Base-by-base conservation (phyloP, 2,888 invertebrate genomes). In the Sinelater perroti region DNA sequence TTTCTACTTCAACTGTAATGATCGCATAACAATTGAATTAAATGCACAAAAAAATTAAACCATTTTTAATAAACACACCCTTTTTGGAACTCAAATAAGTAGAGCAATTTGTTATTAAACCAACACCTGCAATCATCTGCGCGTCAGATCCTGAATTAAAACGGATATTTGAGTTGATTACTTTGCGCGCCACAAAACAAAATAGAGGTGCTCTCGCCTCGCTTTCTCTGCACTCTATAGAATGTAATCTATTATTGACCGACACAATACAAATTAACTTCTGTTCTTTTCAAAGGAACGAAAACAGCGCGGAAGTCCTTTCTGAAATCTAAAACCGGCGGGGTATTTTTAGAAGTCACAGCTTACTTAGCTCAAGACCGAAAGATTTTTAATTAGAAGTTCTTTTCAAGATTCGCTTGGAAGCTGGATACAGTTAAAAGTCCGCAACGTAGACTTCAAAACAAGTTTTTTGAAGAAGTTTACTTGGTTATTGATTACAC, bases 261-360 rank as follows among this genome's bases (percentile, higher is more conserved):
- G 38, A 46, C 40, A 45, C 57, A 52, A 51, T 38, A 51, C 57
- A 57, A 57, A 57, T 57, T 57, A 57, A 52, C 57, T 57, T 57
- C 45, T 45, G 38, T 35, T 50, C 24, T 45, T 35, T 51, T 35
- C 56, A 56, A 56, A 56, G 56, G 44, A 40, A 45, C 28, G 44
- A 44, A 42, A 55, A 36, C 11, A 14, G n/a, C 21, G 18, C 20
- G 35, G 24, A 14, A 35, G 40, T 18, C 16, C 21, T 33, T 31
- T 20, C n/a, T 20, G 30, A 52, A 40, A 42, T 8, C 31, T 31
- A 24, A 30, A 35, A 44, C 42, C 28, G 44, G 35, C 18, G 24
- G 13, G 14, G 40, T 31, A 44, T 44, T 44, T 50, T 52, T 13
- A 31, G 44, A 40, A 42, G 52, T 52, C 38, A 40, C 33, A 49